Evolutionary conservation across 2,888 invertebrate genomes (phyloP).

Genomic region (Nemoura dubitans): DNA sequence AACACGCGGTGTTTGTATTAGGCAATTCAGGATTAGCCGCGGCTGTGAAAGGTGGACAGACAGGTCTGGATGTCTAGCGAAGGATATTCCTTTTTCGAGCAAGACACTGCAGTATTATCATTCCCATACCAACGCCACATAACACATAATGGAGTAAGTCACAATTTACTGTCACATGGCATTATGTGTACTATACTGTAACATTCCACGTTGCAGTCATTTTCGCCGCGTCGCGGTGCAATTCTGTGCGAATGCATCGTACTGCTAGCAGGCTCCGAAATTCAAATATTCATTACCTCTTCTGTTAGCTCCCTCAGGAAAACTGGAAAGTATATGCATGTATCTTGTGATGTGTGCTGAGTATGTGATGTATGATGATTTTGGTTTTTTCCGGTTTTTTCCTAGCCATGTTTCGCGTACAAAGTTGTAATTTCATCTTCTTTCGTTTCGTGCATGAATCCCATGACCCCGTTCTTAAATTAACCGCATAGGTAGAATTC

Average conservation of each 20-base stretch:
- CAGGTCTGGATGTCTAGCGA: neutral
- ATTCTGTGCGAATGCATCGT: neutral
- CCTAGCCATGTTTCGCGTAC: neutral
- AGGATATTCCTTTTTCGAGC: neutral
- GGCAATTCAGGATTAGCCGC: neutral
- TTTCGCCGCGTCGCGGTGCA: neutral
- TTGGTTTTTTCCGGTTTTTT: neutral
- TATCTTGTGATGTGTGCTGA: neutral
- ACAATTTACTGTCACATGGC: neutral
- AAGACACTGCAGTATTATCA: neutral
- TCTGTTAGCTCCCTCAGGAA: neutral
- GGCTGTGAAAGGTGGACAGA: neutral
- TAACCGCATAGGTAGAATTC: neutral
- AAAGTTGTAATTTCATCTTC: slow-evolving; percentile 28
- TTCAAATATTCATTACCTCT: slow-evolving; percentile 1
- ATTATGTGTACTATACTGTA: neutral
- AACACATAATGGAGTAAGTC: neutral
- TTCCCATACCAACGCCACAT: neutral
- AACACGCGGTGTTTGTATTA: neutral
- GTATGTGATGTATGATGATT: slow-evolving; percentile 5
- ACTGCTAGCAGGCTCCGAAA: neutral
- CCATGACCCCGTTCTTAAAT: neutral
- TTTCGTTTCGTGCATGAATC: slow-evolving; percentile 13
- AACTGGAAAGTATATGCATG: neutral
- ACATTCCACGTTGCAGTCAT: neutral